Evolutionary conservation across 2,888 invertebrate genomes (phyloP), one percentile per base, ranked within the genome.

Genomic region (Dysmachus trigonus): DNA sequence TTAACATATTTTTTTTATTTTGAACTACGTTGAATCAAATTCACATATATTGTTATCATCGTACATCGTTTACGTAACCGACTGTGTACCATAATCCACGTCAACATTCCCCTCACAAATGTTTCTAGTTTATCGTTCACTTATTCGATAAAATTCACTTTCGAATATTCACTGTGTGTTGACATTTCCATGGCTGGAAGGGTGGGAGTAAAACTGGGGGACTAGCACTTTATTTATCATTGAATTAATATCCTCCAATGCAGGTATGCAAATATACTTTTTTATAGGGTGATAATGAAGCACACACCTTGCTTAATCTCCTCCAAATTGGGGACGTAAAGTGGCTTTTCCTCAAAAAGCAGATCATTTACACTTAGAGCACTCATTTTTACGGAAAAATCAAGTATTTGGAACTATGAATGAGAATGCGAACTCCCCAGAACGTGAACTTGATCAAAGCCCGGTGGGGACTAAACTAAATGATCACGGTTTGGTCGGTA

Each of bases 251-350:
- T 41, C 15, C 3, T 10, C 38, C 15, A 15, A n/a, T 13, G 27
- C 15, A 7, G 6, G 13, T 30, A 30, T 72, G 31, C 31, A 6
- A n/a, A 33, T 7, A n/a, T 15, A 73, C 2, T n/a, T 31, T 71
- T 30, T 15, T 33, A 33, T n/a, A 13, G 73, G 35, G 2, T 15
- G 5, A 38, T 6, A 76, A 8, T 18, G 15, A n/a, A 13, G 0
- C 22, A 76, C 71, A 92, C 91, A 95, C 95, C 95, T 89, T 93
- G 91, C 82, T 94, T 94, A n/a, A 96, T 90, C 91, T 96, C 96
- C 53, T 94, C 92, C 51, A 96, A 91, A 0, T 94, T 91, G 15
- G 96, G 96, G 86, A 93, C 92, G 90, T 93, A 91, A 35, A 95
- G 92, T n/a, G 93, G 89, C 90, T 94, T 94, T 90, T 94, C 94